Conservation (phyloP, 2,888 invertebrate genomes). For the Drosophila hamatofila region DNA sequence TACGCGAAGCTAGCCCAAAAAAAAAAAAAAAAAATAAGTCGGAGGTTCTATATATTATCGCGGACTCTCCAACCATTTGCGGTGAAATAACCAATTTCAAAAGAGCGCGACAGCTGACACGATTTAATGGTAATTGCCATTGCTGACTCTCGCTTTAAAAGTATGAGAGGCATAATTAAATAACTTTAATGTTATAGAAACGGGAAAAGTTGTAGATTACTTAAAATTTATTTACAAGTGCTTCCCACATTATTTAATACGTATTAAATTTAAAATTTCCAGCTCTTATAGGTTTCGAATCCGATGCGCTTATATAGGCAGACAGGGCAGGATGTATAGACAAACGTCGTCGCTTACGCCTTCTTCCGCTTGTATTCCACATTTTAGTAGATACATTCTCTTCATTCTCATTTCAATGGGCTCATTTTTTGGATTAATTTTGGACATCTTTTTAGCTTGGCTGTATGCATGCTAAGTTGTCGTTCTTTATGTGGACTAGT, state of each 20-base stretch:
- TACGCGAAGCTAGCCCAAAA: neutral
- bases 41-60: neutral
- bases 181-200: neutral
- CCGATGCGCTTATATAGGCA: too few species aligned
- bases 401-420: neutral
- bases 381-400: neutral
- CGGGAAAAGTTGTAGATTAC: rapidly evolving
- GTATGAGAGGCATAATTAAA: too few species aligned
- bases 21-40: neutral
- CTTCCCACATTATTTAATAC: too few species aligned
- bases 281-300: too few species aligned
- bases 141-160: too few species aligned
- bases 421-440: constrained; percentile 12
- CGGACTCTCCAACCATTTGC: neutral
- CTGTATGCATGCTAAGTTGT: constrained; percentile 23
- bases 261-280: too few species aligned
- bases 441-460: constrained; percentile 12
- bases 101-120: neutral
- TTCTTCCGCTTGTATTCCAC: too few species aligned
- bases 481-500: constrained; percentile 19
- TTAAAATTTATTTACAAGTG: too few species aligned
- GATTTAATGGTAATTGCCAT: neutral
- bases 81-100: neutral
- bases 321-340: too few species aligned
- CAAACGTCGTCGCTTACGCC: too few species aligned